Percentiles rank a stretch among this genome's conserved stretches.
These are phyloP conservation scores for Drosophila mimetica DNA, from an alignment of 2,888 invertebrate species.

Conservation along the genomic window DNA sequence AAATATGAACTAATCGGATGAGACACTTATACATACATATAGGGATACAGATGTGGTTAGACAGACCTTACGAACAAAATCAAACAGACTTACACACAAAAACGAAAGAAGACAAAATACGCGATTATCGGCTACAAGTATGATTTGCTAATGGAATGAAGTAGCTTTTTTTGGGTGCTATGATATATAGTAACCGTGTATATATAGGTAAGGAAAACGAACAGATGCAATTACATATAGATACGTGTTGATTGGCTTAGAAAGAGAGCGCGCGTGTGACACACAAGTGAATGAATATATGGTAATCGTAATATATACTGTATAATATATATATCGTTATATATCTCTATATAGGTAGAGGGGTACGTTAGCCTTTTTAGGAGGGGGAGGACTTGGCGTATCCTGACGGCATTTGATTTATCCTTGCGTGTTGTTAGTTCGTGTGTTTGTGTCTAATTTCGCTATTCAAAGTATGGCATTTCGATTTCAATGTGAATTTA, in stretches of 20 bases:
- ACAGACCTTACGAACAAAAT: constrained; percentile 16
- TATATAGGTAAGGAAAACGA: constrained; percentile 14
- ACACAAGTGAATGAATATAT: constrained; percentile 18
- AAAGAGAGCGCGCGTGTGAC: constrained; percentile 2
- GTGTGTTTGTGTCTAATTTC: constrained; percentile 12
- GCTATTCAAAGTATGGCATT: constrained; percentile 26
- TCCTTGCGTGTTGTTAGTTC: constrained; percentile 8
- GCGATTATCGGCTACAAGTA: constrained; percentile 14
- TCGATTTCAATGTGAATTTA: constrained; percentile 14
- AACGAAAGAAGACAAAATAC: constrained; percentile 27
- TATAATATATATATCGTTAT: constrained; percentile 6
- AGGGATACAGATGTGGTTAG: constrained; percentile 9
- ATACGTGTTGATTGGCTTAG: not conserved
- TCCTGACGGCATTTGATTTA: constrained; percentile 17
- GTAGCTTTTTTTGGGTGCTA: constrained; percentile 30
- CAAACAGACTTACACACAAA: constrained; percentile 34
- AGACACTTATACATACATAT: constrained; percentile 1
- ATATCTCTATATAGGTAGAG: constrained; percentile 5
- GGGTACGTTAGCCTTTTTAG: not conserved
- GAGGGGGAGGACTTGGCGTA: not conserved
- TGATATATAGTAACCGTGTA: constrained; percentile 14
- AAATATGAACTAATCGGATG: constrained; percentile 35
- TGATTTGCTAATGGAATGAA: constrained; percentile 73
- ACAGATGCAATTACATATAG: constrained; percentile 16
- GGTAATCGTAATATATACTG: not conserved